Evolutionary conservation across 2,888 invertebrate genomes (phyloP), one percentile per base, ranked within the genome.

Genomic region (Eristalis tenax): DNA sequence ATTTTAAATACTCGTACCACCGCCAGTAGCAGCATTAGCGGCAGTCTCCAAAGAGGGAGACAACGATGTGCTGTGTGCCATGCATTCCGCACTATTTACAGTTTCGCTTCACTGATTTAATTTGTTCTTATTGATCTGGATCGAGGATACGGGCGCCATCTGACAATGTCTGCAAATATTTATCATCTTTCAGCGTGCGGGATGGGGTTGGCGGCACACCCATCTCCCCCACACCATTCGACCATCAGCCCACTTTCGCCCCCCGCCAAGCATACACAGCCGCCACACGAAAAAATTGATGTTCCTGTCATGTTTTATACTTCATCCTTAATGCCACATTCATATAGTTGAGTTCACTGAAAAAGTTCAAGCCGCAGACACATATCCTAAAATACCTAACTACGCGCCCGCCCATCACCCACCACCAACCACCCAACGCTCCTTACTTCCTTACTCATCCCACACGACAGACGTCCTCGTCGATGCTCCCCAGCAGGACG

Each of bases 91-190:
- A 87, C 83, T 87, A 87, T 87, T 87, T 87, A 79, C 79, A 83
- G 87, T 83, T 80, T 80, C 87, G 76, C 79, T 83, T 80, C 76
- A 80, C 64, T 68, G 79, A 80, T 73, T 83, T 87, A 68, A 87
- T 87, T 87, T 83, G 69, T 76, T 87, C 71, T 79, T 80, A 83
- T 87, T 87, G 83, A 86, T 77, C 78, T 68, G 43, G 43, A 50
- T 66, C 40, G 75, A 66, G 38, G 64, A 87, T 87, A 76, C 87
- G 87, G 87, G 87, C 87, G 87, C 87, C 87, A 87, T 87, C 87
- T 87, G 87, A 87, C 76, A 87, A 76, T 86, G 86, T 86, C 83
- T 83, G 83, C 86, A 86, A 86, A 86, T 87, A 87, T 87, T 83
- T 83, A 87, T 87, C 83, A 87, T 87, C 79, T 76, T 80, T 69